Conservation (phyloP, 2,113 vertebrate species). For the Campylorhamphus procurvoides region DNA sequence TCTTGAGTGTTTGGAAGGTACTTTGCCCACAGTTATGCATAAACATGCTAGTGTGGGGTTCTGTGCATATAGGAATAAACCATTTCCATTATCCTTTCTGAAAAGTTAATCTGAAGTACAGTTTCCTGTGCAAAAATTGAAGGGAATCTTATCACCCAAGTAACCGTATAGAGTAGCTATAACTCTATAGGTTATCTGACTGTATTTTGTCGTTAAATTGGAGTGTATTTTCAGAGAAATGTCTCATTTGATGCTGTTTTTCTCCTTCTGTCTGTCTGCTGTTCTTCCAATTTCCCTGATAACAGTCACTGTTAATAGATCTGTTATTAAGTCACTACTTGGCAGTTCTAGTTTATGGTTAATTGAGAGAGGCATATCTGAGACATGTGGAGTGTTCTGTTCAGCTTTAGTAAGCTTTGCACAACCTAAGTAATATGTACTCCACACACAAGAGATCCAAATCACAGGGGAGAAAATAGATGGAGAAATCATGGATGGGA, state of each 20-base stretch:
- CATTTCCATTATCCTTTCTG: neutral
- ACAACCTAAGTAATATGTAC: neutral
- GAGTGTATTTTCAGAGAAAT: neutral
- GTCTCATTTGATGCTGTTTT: neutral
- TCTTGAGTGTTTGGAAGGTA: neutral
- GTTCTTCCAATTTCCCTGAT: neutral
- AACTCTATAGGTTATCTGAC: neutral
- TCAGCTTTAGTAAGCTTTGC: neutral
- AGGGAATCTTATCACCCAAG: neutral
- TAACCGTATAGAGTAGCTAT: neutral
- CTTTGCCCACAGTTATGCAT: neutral
- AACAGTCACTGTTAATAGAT: neutral
- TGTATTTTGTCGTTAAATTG: neutral
- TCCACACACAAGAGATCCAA: neutral
- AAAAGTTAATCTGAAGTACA: constrained; percentile 6
- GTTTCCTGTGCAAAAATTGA: constrained; percentile 12
- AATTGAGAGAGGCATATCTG: neutral
- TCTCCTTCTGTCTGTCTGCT: neutral
- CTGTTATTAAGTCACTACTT: neutral
- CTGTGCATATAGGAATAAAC: neutral
- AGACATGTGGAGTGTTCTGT: neutral
- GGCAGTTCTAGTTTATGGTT: neutral
- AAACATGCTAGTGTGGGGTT: neutral
- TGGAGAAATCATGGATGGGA: neutral
- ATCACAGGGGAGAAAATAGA: neutral